A percentile compares a stretch with the other conserved stretches of the same genome.
These are phyloP conservation scores for Discoglossus pictus DNA, from an alignment of 2,797 vertebrate species.

Conservation along the genomic window DNA sequence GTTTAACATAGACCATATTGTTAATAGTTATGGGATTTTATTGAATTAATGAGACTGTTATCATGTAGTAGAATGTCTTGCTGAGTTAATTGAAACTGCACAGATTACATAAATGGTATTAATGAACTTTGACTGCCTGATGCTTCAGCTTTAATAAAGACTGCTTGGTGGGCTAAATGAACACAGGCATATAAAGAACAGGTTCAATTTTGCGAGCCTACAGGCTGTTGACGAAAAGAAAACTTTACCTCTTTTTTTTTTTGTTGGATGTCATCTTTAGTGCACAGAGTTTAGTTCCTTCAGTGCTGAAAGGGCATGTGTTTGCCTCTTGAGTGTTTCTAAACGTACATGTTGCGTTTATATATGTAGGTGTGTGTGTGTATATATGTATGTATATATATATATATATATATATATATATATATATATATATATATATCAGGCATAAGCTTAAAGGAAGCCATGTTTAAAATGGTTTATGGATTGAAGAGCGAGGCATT, in stretches of 20 bases:
- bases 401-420: no score
- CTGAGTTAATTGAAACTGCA: slow-evolving; percentile 84
- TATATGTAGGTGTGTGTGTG: no score
- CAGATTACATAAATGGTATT: slow-evolving; percentile 86
- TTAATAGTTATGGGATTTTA: slow-evolving; percentile 86
- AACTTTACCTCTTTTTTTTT: slow-evolving; percentile 73
- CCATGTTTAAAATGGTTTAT: no score
- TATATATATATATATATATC: no score
- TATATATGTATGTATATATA: no score
- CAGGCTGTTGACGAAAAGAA: slow-evolving; percentile 74
- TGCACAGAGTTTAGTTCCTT: slow-evolving; percentile 47
- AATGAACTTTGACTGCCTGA: slow-evolving; percentile 84
- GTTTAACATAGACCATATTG: slow-evolving; percentile 85
- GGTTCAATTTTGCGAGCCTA: slow-evolving; percentile 80
- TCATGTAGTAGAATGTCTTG: slow-evolving; percentile 82
- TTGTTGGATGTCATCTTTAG: slow-evolving; percentile 54
- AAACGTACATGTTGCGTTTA: background rate
- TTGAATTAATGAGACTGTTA: slow-evolving; percentile 86
- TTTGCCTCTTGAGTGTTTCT: background rate
- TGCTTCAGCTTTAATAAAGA: slow-evolving; percentile 82
- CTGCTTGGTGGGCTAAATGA: slow-evolving; percentile 84
- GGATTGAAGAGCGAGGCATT: no score
- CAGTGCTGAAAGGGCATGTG: slow-evolving; percentile 4
- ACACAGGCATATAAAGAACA: slow-evolving; percentile 81
- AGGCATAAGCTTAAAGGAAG: no score